Base-by-base conservation (phyloP, 2,797 vertebrate genomes). In the Urosaurus nigricauda region DNA sequence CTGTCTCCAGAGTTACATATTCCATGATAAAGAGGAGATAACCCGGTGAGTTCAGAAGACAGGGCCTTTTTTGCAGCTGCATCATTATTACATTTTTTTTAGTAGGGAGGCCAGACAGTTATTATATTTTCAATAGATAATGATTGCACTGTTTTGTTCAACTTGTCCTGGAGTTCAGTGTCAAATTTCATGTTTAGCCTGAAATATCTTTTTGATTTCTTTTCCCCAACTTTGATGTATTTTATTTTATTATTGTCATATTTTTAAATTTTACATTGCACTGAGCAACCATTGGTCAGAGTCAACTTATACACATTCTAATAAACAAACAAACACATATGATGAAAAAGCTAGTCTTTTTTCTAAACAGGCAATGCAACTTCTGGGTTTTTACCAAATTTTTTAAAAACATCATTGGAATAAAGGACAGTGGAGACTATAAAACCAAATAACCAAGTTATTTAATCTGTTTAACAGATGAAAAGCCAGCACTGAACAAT, bases 391-490 rank as follows among this genome's bases (percentile, higher is more conserved):
- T 70, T 47, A 79, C 24, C 12, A 6, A 75, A 5, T 75, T 83
- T 43, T 29, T 17, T 53, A 53, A 53, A 68, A 65, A 35, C 79
- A 53, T 51, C 29, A 13, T 19, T 32, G 51, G 43, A 51, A 51
- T 63, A 35, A 78, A 47, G 5, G 17, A 9, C 37, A 77, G 14
- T n/a, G 3, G 56, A 47, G 35, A 81, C 11, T 1, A 5, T 58
- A 11, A 35, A 37, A 78, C 63, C 47, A 73, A 51, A 51, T 60
- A 19, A 79, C 73, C 51, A 16, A 47, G 37, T 37, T 21, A 68
- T 79, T 81, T 74, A 19, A 73, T 82, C 65, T 63, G 21, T 90
- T 68, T 60, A 60, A 77, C 85, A 90, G 89, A 63, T 73, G 32
- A 75, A 84, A 79, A 87, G 40, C 37, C 63, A 12, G 53, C 12